Evolutionary conservation across 2,797 vertebrate species (phyloP).

Genomic region (Acomys russatus): DNA sequence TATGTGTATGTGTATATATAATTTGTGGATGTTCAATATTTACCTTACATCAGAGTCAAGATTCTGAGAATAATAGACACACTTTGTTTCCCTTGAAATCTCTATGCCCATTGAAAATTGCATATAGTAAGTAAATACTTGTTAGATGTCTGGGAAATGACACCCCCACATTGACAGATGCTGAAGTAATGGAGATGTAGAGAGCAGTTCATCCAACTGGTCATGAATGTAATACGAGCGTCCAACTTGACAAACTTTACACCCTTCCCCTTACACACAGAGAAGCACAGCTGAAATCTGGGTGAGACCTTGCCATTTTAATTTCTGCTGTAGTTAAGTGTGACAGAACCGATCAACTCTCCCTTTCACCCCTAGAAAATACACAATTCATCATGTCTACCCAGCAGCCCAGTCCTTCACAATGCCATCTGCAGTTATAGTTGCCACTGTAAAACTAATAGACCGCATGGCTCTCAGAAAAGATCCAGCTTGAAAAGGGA

Average conservation of each 20-base stretch:
- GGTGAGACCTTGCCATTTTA: neutral
- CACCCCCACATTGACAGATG: neutral
- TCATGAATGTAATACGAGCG: neutral
- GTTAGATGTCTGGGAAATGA: neutral
- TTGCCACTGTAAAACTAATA: constrained; percentile 68
- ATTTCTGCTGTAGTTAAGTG: neutral
- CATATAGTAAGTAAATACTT: neutral
- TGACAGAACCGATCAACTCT: neutral
- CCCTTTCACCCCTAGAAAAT: neutral
- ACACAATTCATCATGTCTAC: neutral
- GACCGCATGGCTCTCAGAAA: neutral
- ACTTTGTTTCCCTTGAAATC: neutral
- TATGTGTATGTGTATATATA: neutral
- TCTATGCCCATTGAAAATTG: neutral
- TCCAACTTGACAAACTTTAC: neutral
- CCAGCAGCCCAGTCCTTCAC: neutral
- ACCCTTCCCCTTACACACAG: neutral
- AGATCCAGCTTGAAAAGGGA: constrained; percentile 18
- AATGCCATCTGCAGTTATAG: constrained; percentile 61
- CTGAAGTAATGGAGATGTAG: neutral
- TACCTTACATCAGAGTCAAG: constrained; percentile 31
- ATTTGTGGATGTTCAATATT: neutral
- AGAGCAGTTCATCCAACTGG: neutral
- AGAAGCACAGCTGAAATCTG: neutral
- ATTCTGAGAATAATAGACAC: neutral